phyloP scores from a whole-genome alignment of 2,797 vertebrate species.

The Manis javanica region DNA sequence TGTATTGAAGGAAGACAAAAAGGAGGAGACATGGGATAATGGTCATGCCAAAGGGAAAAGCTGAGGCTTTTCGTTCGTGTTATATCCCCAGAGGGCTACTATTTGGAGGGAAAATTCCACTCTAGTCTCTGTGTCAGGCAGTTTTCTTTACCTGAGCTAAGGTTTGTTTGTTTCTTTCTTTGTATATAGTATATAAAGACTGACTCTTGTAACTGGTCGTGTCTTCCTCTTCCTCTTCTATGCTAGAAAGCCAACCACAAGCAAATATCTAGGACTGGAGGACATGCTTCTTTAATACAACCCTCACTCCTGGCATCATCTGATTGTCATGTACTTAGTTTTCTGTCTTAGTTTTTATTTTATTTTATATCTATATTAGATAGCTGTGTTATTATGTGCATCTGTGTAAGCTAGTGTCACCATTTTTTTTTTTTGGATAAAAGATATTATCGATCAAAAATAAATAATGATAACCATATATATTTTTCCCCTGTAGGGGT shows the following conservation, averaged over 20 bases:
- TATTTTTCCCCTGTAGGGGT: neutral
- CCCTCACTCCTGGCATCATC: neutral
- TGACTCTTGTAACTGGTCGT: neutral
- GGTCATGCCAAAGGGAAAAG: neutral
- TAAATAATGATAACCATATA: constrained; percentile 43
- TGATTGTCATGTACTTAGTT: neutral
- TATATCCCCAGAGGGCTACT: too few species aligned
- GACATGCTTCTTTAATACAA: neutral
- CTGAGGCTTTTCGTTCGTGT: neutral
- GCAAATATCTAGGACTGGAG: neutral
- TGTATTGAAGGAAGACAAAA: neutral
- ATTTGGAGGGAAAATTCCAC: accelerated
- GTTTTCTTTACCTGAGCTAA: neutral
- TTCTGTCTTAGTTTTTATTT: constrained; percentile 15
- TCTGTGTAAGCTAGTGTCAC: neutral
- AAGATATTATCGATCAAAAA: constrained; percentile 53
- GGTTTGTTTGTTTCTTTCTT: neutral
- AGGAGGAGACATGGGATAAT: neutral
- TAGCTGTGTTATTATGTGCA: neutral
- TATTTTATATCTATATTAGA: neutral
- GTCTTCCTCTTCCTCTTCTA: neutral
- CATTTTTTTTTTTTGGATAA: constrained; percentile 14
- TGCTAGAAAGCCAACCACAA: neutral
- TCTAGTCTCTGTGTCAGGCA: neutral
- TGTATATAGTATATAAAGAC: neutral